Base-by-base conservation (phyloP, 1,140 invertebrate species). In the Lasioglossum albipes region DNA sequence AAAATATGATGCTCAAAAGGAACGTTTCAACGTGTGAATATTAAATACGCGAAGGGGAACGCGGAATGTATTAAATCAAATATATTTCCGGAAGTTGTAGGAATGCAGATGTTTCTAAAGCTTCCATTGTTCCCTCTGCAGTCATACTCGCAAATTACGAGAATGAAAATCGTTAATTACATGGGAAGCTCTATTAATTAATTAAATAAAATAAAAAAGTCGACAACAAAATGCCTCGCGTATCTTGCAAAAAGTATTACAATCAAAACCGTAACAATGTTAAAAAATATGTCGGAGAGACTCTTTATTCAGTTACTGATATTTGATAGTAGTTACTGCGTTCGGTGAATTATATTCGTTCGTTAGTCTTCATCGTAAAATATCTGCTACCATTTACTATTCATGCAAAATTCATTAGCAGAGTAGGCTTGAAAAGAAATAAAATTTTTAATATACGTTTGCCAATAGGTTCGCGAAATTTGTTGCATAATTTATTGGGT, bases 141-240 rank as follows among this genome's bases (percentile, higher is more conserved):
- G 22, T 13, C 36, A 18, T 72, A 41, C 20, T 4, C 16, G 68
- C 18, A 68, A 72, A 78, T 72, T 65, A 54, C 59, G n/a, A 13
- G 71, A 78, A 78, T 72, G 71, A 65, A 72, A 78, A 61, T 72
- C 6, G 45, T 52, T 72, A 78, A 78, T 54, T 42, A 49, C 52
- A 41, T 12, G 20, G 64, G 64, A 45, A 27, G 49, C 68, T 27
- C 68, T 41, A 72, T 72, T 78, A 49, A 78, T 72, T 65, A 78
- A 72, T 36, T 36, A 20, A 54, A 7, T 31, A 61, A 61, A 12
- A 5, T 5, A 20, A 42, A 22, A 20, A 13, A 54, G 16, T 16
- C 18, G 6, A 2, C 18, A 54, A 54, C 18, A 13, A 54, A 6
- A 54, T 36, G 57, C 20, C 20, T 22, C n/a, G 7, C 7, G 57